Conservation (phyloP, 2,888 invertebrate species). For the Coecobrya sp. region DNA sequence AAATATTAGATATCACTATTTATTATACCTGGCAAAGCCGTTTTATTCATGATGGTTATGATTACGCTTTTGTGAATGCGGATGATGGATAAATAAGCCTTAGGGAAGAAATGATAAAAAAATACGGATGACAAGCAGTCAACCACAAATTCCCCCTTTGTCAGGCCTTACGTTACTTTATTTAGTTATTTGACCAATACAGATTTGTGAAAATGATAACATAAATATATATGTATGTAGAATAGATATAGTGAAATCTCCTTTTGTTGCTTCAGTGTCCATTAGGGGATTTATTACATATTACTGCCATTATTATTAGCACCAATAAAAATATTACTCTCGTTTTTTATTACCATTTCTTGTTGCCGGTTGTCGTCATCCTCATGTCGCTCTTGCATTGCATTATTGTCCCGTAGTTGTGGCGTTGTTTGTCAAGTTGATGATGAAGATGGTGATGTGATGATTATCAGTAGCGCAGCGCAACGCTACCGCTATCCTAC, state of each 20-base stretch:
- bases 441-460: not conserved
- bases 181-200: not conserved
- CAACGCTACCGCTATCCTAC: not conserved
- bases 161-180: slow-evolving; percentile 1
- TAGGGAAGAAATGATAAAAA: slow-evolving; percentile 38
- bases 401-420: not conserved
- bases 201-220: no score
- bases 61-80: slow-evolving; percentile 28
- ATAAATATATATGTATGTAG: not conserved
- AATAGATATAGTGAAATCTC: not conserved
- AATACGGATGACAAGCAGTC: slow-evolving; percentile 8
- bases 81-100: slow-evolving; percentile 44
- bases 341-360: slow-evolving; percentile 50
- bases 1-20: not conserved
- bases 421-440: slow-evolving; percentile 13
- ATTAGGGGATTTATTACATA: slow-evolving; percentile 55
- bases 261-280: slow-evolving; percentile 4
- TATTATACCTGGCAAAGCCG: slow-evolving; percentile 7
- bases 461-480: not conserved
- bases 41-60: not conserved
- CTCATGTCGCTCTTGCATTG: no score
- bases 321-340: slow-evolving; percentile 61
- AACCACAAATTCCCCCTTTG: not conserved
- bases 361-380: slow-evolving; percentile 49
- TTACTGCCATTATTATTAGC: slow-evolving; percentile 57